phyloP scores from a whole-genome alignment of 2,888 invertebrate species.

The Agriopis aurantiaria region DNA sequence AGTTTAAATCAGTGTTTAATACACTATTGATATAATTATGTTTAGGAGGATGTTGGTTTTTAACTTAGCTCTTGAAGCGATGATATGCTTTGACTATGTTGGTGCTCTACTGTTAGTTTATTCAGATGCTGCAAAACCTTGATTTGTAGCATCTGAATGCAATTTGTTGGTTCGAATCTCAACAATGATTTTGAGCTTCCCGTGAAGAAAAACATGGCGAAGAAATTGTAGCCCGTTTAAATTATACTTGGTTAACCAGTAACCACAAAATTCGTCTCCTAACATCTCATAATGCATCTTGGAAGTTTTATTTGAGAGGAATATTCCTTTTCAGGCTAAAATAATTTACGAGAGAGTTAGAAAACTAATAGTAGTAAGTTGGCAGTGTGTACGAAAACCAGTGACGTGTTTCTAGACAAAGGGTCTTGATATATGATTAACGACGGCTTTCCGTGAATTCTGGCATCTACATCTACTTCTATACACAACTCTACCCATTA shows the following conservation, averaged over 20 bases:
- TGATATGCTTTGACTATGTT: too few relatives aligned
- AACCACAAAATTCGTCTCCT: neutral
- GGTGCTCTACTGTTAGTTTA: too few relatives aligned
- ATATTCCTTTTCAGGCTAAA: too few relatives aligned
- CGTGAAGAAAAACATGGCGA: too few relatives aligned
- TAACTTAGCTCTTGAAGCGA: too few relatives aligned
- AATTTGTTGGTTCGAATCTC: too few relatives aligned
- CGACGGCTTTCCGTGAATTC: conserved; percentile 63
- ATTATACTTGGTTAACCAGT: neutral
- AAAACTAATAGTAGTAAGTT: conserved; percentile 47
- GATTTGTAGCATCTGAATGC: too few relatives aligned
- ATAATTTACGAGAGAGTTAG: conserved; percentile 15
- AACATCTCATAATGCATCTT: neutral
- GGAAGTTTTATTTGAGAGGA: neutral
- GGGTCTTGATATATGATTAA: conserved; percentile 80
- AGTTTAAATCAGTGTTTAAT: too few relatives aligned
- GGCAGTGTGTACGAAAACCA: conserved; percentile 51
- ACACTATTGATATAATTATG: too few relatives aligned
- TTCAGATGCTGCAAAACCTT: too few relatives aligned
- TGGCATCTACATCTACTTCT: conserved; percentile 42
- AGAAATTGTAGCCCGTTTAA: neutral
- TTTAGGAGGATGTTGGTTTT: too few relatives aligned
- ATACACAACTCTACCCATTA: neutral
- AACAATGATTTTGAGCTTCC: too few relatives aligned
- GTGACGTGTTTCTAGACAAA: conserved; percentile 69